Evolutionary conservation across 2,113 vertebrate species (phyloP), one percentile per base, ranked within the genome.

Genomic region (Synodontis membranacea): DNA sequence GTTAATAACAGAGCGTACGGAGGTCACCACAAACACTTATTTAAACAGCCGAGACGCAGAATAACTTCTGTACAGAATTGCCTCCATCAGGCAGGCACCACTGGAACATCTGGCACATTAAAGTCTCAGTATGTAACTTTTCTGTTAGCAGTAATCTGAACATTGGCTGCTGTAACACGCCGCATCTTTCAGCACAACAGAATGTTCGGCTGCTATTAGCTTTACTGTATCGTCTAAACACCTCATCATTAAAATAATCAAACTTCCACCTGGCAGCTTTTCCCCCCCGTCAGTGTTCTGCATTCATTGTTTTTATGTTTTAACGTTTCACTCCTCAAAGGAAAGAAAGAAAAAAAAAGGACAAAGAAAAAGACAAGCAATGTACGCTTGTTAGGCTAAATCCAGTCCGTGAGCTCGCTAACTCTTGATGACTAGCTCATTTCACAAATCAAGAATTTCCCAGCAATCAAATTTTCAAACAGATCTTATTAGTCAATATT

Each of bases 1-100:
- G 83, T 86, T 87, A 80, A 87, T 44, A 81, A 78, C 74, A 46
- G 37, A 6, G 42, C n/a, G 39, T 54, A 70, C 19, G n/a, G 58
- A 60, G 68, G 74, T 31, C 28, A 44, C 48, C 66, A 89, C 52
- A 14, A n/a, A 72, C 34, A 37, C 54, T 50, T 84, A 60, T 64
- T 42, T 64, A 78, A 64, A 68, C 46, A 50, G 34, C 60, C 34
- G 15, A 64, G 31, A 50, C 37, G 2, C 76, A 66, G 17, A n/a
- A 46, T 54, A n/a, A 52, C 66, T 23, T 5, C 14, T 11, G 5
- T 44, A 25, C 23, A 25, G 42, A 11, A 72, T 42, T 21, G 8
- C 34, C 31, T 34, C 31, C 64, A 70, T 23, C 62, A 66, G 11
- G 14, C 62, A 17, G n/a, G 31, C 17, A 14, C 28, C 17, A 5